phyloP scores from a whole-genome alignment of 2,888 invertebrate genomes.

The Adelognathus sp. region DNA sequence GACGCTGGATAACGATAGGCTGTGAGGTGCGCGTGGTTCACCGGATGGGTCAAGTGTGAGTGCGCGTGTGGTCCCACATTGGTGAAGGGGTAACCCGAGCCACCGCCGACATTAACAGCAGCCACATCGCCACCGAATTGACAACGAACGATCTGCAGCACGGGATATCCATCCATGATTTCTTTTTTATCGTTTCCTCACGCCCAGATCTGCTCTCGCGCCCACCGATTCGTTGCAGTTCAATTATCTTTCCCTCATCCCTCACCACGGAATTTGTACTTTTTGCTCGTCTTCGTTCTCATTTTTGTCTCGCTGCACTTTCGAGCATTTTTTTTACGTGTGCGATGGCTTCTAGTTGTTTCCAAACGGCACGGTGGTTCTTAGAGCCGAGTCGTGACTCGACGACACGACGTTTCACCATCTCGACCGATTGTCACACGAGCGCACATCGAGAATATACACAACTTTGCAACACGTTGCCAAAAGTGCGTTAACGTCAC shows the following conservation, averaged over 20 bases:
- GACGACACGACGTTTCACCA: neutral
- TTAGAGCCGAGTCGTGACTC: neutral
- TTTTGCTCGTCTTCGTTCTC: neutral
- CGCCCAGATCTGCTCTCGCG: neutral
- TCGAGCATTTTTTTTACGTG: neutral
- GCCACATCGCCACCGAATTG: constrained; percentile 76
- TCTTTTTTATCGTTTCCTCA: neutral
- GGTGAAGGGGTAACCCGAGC: constrained; percentile 74
- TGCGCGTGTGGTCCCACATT: constrained; percentile 74
- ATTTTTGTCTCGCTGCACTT: too few relatives aligned
- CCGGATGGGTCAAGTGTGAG: constrained; percentile 75
- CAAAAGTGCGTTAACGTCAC: neutral
- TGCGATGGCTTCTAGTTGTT: too few relatives aligned
- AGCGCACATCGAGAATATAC: neutral
- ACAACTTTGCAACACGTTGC: neutral
- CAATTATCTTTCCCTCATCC: neutral
- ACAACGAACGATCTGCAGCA: constrained; percentile 78
- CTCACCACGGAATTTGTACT: neutral
- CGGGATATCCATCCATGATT: constrained; percentile 78
- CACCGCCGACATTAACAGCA: constrained; percentile 65
- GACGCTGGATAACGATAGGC: constrained; percentile 68
- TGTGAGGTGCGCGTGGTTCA: constrained; percentile 75
- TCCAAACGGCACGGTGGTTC: neutral
- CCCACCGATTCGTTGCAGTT: neutral
- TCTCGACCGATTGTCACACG: neutral